Evolutionary conservation across 2,888 invertebrate species (phyloP), one percentile per base, ranked within the genome.

Genomic region (Diaperis boleti): DNA sequence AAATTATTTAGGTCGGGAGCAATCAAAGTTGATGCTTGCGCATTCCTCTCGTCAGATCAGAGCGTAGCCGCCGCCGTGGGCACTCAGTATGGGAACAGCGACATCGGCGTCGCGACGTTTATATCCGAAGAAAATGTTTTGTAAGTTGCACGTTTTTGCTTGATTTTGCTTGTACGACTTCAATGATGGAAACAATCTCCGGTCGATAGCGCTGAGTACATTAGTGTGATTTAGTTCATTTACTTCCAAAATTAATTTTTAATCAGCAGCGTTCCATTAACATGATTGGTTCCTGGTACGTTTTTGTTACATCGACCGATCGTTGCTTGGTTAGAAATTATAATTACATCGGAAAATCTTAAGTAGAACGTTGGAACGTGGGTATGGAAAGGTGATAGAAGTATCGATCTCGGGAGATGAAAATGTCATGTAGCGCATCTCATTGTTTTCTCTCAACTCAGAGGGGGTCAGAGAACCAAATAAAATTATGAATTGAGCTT

Each of bases 11-110:
- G 8, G 29, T 7, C 5, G 14, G 14, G 14, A 45, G 14, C 29
- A 33, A 47, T 47, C 47, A 33, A 20, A 35, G 50, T 50, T 13
- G 50, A 50, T 50, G 50, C 37, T 50, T 50, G 50, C 50, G 50
- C 50, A 50, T 37, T 50, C 37, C 50, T 37, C 37, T 37, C 50
- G 50, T 50, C 50, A 37, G 37, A 49, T 49, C 49, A 33, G 33
- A 49, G 49, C 37, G 22, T 33, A 31, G 47, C 33, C n/a, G 14
- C 29, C 26, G 45, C 6, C 42, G n/a, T n/a, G n/a, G n/a, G n/a
- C n/a, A n/a, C n/a, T n/a, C n/a, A n/a, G n/a, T n/a, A n/a, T n/a
- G 29, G 47, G 47, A 31, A 22, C 14, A 49, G 17, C 50, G 50
- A 50, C 50, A 37, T 22, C 22, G 37, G 37, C 50, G 37, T 50